Conservation (phyloP, 2,888 invertebrate genomes). For the Harpalus rufipes region DNA sequence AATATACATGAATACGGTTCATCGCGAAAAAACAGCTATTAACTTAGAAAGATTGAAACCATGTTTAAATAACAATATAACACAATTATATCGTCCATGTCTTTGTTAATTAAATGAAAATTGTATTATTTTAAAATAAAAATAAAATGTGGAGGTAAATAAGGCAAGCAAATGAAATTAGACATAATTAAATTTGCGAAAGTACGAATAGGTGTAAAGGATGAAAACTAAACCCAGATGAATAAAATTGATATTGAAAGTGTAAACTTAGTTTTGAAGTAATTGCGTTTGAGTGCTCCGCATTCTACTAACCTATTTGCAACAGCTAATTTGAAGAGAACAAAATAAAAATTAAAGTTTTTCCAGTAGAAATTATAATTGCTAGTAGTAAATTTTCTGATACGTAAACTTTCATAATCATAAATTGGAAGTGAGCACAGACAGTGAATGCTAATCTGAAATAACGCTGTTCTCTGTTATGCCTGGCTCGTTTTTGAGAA, state of each 20-base stretch:
- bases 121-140: not conserved
- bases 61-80: too few species aligned
- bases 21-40: too few species aligned
- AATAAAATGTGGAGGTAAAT: not conserved
- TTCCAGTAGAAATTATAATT: slow-evolving; percentile 36
- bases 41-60: too few species aligned
- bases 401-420: slow-evolving; percentile 50
- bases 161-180: not conserved
- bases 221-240: not conserved
- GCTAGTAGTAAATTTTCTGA: slow-evolving; percentile 46
- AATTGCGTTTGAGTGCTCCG: not conserved
- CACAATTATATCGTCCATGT: too few species aligned
- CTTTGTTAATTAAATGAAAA: too few species aligned
- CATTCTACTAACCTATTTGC: not conserved
- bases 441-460: slow-evolving; percentile 54
- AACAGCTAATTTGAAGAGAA: slow-evolving; percentile 27
- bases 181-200: slow-evolving; percentile 9
- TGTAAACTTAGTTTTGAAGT: slow-evolving; percentile 9
- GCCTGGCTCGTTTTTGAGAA: slow-evolving; percentile 38
- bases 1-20: too few species aligned
- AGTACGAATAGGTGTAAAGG: slow-evolving; percentile 1
- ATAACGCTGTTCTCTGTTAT: slow-evolving; percentile 39
- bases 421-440: slow-evolving; percentile 38
- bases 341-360: slow-evolving; percentile 43
- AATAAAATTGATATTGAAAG: slow-evolving; percentile 1